Evolutionary conservation across 2,888 invertebrate genomes (phyloP), one percentile per base, ranked within the genome.

Genomic region (Drosophila tripunctata): DNA sequence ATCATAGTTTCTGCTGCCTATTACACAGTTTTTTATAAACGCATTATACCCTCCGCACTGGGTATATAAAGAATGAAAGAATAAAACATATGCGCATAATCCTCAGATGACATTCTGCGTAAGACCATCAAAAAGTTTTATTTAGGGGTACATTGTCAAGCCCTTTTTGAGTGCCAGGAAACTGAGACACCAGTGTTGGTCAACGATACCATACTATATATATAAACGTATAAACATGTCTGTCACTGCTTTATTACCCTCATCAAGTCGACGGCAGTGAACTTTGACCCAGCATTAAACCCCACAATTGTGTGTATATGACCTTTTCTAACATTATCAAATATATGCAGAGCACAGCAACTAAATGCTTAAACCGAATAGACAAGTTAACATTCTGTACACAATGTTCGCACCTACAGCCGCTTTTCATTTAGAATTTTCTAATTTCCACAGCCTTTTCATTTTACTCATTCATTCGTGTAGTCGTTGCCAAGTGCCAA

Each of bases 241-340:
- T 78, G 67, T 66, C 67, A 48, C 36, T 74, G 52, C 62, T 54
- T 61, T 63, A 66, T 75, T 72, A 76, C 75, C 72, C 71, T 61
- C 68, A 69, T 81, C 82, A 81, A 57, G 14, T 27, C 14, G 1
- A 40, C 17, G 45, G 75, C 68, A 14, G 65, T 60, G 67, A 77
- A 82, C 82, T 73, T 48, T 44, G 19, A 27, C 47, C 33, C 31
- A 24, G 36, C 22, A 36, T 14, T 45, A 62, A 45, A 41, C 31
- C 7, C 8, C 5, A n/a, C 50, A 64, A 35, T 17, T 57, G 43
- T 44, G 24, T 24, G 24, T 27, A 3, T 27, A 33, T 61, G 67
- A 84, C 79, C 83, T 69, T 75, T 69, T 48, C 19, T 33, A 57
- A 36, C 17, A 41, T 50, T 40, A 35, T 14, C 35, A 47, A n/a